Base-by-base conservation (phyloP, 2,888 invertebrate species). In the Drosophila falleni region DNA sequence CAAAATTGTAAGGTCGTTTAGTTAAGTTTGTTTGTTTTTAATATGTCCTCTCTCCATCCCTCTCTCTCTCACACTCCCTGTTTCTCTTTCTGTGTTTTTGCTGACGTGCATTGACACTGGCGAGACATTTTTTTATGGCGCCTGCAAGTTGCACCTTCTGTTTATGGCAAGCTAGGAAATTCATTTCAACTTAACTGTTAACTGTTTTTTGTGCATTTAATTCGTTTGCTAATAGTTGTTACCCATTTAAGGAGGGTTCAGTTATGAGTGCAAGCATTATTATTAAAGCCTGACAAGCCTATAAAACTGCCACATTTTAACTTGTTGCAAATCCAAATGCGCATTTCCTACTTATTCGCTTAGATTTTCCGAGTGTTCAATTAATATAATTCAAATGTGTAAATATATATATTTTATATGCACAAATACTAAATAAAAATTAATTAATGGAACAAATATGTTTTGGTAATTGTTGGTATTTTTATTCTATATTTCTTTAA, bases 161-260 rank as follows among this genome's bases (percentile, higher is more conserved):
- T 66, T 73, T 86, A 88, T 80, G 83, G 83, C 67, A 49, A 68
- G 60, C 64, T 73, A 81, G 87, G 81, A 89, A 89, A 81, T 71
- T 72, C 60, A 68, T 55, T 77, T 79, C 58, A 41, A 62, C 55
- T 71, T 56, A 78, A 65, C 69, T 58, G 81, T 60, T 80, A 72
- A 74, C 71, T 54, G 87, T 63, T 87, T 47, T 63, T 51, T 55
- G 39, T 65, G 9, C 53, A 63, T 68, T 74, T 60, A n/a, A 60
- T 75, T 61, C 44, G 54, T 65, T 75, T 76, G 72, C 35, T 64
- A 67, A 80, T 67, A 42, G 62, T 44, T 16, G 50, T 47, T 54
- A 29, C 0, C 78, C 77, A 70, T 76, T 69, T 76, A 78, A 61
- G 80, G 69, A 55, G 51, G 62, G 59, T 58, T 62, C 70, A 70